Conservation (phyloP, 1,140 invertebrate genomes). For the Parapsyche elsis region DNA sequence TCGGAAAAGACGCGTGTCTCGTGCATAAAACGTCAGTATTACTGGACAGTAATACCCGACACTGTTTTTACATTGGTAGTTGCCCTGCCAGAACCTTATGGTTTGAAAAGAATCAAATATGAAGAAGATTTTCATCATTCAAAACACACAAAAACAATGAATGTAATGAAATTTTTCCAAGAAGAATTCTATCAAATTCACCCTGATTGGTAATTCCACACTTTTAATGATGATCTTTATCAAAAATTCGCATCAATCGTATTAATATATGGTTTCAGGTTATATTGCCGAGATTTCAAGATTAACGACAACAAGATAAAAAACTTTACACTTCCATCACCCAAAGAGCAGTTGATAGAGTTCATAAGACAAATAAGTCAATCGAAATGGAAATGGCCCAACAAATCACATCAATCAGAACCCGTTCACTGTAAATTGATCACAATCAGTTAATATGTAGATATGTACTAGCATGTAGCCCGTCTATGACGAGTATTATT, state of each 20-base stretch:
- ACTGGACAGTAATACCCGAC: conserved; percentile 1
- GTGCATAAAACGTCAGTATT: not conserved
- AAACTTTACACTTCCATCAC: conserved; percentile 68
- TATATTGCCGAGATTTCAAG: conserved; percentile 70
- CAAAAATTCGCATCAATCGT: not conserved
- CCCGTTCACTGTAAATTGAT: conserved; percentile 58
- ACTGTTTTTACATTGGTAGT: not conserved
- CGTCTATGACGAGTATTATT: no score
- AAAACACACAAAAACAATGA: not conserved
- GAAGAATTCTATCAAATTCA: conserved; percentile 87
- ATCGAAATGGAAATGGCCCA: conserved; percentile 80
- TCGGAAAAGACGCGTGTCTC: not conserved
- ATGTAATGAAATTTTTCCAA: conserved; percentile 71
- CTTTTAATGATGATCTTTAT: not conserved
- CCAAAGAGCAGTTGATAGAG: conserved; percentile 79
- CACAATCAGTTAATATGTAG: no score
- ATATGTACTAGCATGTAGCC: no score
- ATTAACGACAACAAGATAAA: no score
- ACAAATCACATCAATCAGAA: conserved; percentile 71
- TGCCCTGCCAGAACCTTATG: not conserved
- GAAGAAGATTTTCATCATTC: not conserved
- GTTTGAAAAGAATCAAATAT: not conserved
- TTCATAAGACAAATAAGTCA: conserved; percentile 80
- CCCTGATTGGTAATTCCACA: conserved; percentile 79
- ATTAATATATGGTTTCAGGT: conserved; percentile 59